Conservation (phyloP, 37 sponge, comb jelly and placozoan species). For the Cladorhizidae sp. region DNA sequence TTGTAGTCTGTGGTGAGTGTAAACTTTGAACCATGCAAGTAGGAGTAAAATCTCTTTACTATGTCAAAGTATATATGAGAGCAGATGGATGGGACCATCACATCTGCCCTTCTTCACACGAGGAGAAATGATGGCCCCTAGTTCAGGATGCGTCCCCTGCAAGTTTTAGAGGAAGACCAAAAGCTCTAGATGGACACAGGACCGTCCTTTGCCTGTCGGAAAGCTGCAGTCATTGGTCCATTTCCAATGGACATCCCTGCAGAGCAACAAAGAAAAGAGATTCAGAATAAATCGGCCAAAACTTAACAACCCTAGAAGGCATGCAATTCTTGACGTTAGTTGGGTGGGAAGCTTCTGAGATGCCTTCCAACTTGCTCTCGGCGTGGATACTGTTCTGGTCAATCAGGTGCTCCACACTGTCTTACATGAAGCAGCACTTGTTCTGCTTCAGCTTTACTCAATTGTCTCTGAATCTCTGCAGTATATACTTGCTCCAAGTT, state of each 20-base stretch:
- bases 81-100: no score
- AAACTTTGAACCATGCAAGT: not conserved
- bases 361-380: not conserved
- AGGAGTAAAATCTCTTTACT: conserved; percentile 4
- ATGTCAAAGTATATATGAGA: not conserved
- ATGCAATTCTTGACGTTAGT: not conserved
- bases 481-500: conserved; percentile 20
- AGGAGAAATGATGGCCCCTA: not conserved
- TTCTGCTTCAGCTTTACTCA: not conserved
- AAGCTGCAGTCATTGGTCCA: conserved; percentile 3
- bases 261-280: not conserved
- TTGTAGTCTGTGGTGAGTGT: not conserved
- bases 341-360: not conserved
- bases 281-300: conserved; percentile 5
- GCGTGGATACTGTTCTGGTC: not conserved
- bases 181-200: not conserved
- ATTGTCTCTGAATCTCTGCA: no score
- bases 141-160: not conserved
- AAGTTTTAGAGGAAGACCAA: not conserved
- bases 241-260: not conserved
- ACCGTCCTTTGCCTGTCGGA: not conserved
- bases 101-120: no score
- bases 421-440: conserved; percentile 35
- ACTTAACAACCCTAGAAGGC: not conserved
- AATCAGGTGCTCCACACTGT: conserved; percentile 15